A percentile compares a stretch with the other conserved stretches of the same genome.
These are phyloP conservation scores for Australoheros facetus DNA, from an alignment of 2,797 vertebrate species.

Conservation along the genomic window DNA sequence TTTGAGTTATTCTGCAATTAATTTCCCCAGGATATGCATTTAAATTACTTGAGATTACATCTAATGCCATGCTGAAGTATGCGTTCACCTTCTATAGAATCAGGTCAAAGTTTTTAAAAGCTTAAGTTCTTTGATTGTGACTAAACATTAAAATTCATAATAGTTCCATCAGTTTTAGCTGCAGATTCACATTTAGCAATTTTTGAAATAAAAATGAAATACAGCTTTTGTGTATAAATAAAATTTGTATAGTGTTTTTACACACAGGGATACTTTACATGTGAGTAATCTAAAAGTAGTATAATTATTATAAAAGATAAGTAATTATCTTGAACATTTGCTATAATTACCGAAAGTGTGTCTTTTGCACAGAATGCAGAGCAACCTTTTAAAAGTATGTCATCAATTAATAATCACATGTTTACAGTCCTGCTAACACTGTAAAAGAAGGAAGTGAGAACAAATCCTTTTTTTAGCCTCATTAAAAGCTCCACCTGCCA, in stretches of 20 bases:
- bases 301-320: not conserved
- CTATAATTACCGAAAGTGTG: not conserved
- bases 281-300: not conserved
- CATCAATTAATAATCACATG: constrained; percentile 29
- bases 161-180: not conserved
- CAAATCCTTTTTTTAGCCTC: constrained; percentile 27
- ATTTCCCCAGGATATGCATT: not conserved
- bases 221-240: not conserved
- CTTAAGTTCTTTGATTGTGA: not conserved
- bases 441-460: constrained; percentile 11
- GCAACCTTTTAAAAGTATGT: not conserved
- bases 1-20: not conserved
- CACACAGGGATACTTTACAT: rapidly evolving
- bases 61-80: not conserved
- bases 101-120: not conserved
- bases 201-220: not conserved
- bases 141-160: not conserved
- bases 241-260: not conserved
- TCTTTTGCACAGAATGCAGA: not conserved
- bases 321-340: not conserved
- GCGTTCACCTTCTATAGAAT: not conserved
- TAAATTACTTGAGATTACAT: not conserved
- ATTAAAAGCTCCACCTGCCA: constrained; percentile 58
- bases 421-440: not conserved
- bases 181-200: not conserved